Evolutionary conservation across 2,797 vertebrate genomes (phyloP).

Genomic region (Catharus ustulatus): DNA sequence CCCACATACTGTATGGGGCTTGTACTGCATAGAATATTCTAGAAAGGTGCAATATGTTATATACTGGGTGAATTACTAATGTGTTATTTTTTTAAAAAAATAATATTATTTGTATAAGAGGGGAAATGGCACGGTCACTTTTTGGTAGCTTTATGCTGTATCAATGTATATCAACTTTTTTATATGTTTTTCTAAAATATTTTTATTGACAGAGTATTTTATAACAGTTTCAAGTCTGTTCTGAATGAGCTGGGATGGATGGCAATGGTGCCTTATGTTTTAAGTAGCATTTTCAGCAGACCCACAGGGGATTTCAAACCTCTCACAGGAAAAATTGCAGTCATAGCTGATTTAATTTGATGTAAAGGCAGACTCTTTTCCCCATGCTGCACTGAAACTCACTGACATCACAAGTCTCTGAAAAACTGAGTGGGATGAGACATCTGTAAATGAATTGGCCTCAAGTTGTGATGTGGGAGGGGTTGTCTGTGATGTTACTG

Average conservation of each 20-base stretch:
- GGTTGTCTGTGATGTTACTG: background rate
- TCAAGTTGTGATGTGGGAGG: background rate
- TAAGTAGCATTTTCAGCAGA: background rate
- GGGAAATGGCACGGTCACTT: conserved; percentile 10
- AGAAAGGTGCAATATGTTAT: background rate
- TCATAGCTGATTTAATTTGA: background rate
- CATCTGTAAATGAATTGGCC: background rate
- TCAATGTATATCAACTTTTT: background rate
- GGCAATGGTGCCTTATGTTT: background rate
- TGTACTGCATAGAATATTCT: background rate
- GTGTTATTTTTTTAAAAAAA: background rate
- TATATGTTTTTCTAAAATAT: background rate
- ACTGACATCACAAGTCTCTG: background rate
- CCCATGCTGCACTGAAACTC: background rate
- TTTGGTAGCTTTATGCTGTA: background rate
- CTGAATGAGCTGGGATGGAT: background rate
- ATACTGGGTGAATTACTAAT: background rate
- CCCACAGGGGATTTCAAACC: background rate
- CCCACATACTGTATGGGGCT: background rate
- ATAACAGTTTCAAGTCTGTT: background rate
- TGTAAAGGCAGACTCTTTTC: background rate
- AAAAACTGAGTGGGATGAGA: background rate
- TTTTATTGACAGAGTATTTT: conserved; percentile 4
- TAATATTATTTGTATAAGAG: background rate
- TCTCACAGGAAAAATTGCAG: background rate